A percentile compares a stretch with the other conserved stretches of the same genome.
phyloP scores from a whole-genome alignment of 2,797 vertebrate species.

The Xenops minutus region DNA sequence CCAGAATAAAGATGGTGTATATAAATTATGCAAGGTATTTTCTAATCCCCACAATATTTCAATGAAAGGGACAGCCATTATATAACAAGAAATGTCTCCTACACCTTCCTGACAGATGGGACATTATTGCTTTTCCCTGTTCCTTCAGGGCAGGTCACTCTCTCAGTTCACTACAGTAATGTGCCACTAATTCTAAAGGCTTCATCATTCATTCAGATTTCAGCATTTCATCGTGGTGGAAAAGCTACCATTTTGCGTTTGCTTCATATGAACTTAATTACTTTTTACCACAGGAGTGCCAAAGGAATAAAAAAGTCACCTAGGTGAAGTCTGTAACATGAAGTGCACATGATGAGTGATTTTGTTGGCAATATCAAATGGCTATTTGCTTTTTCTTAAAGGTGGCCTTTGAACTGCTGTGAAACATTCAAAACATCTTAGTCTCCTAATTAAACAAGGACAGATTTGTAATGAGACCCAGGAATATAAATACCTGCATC shows the following conservation, averaged over 20 bases:
- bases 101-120: constrained; percentile 61
- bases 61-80: constrained; percentile 46
- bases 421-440: not conserved
- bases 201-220: constrained; percentile 52
- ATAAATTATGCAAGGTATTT: constrained; percentile 69
- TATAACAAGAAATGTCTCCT: constrained; percentile 54
- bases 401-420: not conserved
- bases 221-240: constrained; percentile 49
- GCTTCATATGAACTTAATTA: constrained; percentile 46
- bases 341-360: not conserved
- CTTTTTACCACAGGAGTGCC: constrained; percentile 17
- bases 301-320: constrained; percentile 4
- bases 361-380: not conserved
- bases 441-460: not conserved
- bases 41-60: constrained; percentile 64
- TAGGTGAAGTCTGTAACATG: not conserved
- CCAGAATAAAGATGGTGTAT: constrained; percentile 9
- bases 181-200: constrained; percentile 58
- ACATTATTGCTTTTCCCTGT: constrained; percentile 55
- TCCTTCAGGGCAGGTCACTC: constrained; percentile 58
- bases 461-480: not conserved
- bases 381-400: not conserved
- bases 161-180: constrained; percentile 32
- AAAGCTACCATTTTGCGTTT: constrained; percentile 52
- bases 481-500: not conserved